Base-by-base conservation (phyloP, 2,888 invertebrate species). In the Cosmopolites sordidus region DNA sequence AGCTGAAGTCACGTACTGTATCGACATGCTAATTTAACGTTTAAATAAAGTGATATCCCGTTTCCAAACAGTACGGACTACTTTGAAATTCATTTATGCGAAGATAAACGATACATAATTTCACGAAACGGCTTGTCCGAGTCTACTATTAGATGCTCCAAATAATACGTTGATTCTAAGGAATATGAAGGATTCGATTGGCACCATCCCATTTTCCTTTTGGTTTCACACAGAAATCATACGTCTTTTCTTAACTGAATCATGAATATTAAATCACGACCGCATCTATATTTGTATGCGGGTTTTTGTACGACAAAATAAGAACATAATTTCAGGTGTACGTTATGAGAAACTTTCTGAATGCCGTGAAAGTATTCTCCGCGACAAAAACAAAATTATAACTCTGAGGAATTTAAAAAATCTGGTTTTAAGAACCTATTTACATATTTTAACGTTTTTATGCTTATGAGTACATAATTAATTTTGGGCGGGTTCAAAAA, bases 41-140 rank as follows among this genome's bases (percentile, higher is more conserved):
- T 33, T 33, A 33, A 33, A 33, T 12, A 33, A 33, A 33, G 33
- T 33, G 33, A 33, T 33, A 33, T 33, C 33, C 33, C 33, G 33
- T 33, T 33, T 33, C 33, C 12, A 33, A 33, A 33, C 33, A 33
- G 5, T 33, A 33, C 33, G 12, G 12, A n/a, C 33, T 12, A 12
- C 3, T 33, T 33, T 12, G 33, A 11, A 12, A 33, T 33, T 4
- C 33, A 33, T 33, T 33, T 33, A 33, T 33, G 33, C 33, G n/a
- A 33, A 33, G 33, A 33, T 33, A 33, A 33, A 33, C 33, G 33
- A 33, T 33, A 33, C 11, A 33, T 33, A 33, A 33, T 33, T 33
- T 33, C 33, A 33, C 12, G 33, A 33, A 33, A 33, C 33, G 4
- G 33, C 12, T 9, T 12, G 33, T 11, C 33, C 33, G 33, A n/a